Conservation (phyloP, 2,888 invertebrate genomes). For the Noctua pronuba region DNA sequence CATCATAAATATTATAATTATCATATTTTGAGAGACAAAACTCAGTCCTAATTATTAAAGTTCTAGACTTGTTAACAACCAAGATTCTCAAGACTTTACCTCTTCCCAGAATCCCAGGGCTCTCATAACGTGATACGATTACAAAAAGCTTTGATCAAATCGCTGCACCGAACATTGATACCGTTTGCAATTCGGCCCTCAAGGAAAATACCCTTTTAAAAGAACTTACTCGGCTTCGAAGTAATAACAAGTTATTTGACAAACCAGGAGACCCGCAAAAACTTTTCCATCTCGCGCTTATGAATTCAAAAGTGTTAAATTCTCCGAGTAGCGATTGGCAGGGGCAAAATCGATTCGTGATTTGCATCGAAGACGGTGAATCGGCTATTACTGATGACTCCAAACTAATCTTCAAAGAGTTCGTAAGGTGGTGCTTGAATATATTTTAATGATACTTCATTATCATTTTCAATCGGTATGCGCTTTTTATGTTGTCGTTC, state of each 20-base stretch:
- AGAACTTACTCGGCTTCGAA: constrained; percentile 61
- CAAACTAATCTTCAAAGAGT: constrained; percentile 83
- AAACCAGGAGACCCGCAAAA: constrained; percentile 62
- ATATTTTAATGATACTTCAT: constrained; percentile 65
- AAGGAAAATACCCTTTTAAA: constrained; percentile 52
- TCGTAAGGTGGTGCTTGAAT: constrained; percentile 69
- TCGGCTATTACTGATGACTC: constrained; percentile 82
- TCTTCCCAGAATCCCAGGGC: not conserved
- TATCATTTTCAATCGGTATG: constrained; percentile 55
- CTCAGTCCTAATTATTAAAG: not conserved
- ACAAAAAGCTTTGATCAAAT: constrained; percentile 38
- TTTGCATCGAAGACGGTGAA: constrained; percentile 84
- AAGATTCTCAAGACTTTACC: not conserved
- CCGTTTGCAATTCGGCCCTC: constrained; percentile 33
- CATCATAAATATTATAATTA: not conserved
- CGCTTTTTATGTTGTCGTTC: constrained; percentile 13
- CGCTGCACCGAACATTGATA: constrained; percentile 24
- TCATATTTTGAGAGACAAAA: not conserved
- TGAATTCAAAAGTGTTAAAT: constrained; percentile 74
- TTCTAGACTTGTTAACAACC: constrained; percentile 6
- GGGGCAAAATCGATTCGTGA: constrained; percentile 77
- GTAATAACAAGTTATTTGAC: constrained; percentile 70
- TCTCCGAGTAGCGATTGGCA: constrained; percentile 67
- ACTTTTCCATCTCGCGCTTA: constrained; percentile 69
- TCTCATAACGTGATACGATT: constrained; percentile 17